Evolutionary conservation across 2,113 vertebrate genomes (phyloP).

Genomic region (Mohoua ochrocephala): DNA sequence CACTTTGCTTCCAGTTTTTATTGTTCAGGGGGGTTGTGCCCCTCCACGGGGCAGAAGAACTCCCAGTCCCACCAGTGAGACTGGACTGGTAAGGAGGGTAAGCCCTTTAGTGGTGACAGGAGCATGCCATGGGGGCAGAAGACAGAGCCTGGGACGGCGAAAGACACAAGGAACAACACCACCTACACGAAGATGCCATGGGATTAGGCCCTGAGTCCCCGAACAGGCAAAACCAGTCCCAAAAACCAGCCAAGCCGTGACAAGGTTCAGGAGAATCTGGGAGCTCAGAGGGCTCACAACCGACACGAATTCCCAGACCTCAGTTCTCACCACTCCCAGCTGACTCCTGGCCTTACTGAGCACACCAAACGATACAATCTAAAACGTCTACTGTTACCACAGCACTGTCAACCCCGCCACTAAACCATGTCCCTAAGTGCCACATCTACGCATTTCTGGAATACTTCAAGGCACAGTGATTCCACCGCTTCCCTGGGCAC

Average conservation of each 20-base stretch:
- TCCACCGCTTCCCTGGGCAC: not conserved
- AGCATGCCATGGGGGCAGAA: fast-evolving
- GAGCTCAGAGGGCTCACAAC: not conserved
- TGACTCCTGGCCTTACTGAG: not conserved
- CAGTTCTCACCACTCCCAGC: not conserved
- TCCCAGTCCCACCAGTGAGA: not conserved
- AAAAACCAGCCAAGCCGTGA: fast-evolving
- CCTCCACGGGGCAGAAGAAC: fast-evolving
- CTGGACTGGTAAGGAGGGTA: not conserved
- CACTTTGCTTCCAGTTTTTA: constrained; percentile 11
- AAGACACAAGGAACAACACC: not conserved
- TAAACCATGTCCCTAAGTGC: not conserved
- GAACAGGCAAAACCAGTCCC: not conserved
- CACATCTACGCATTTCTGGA: not conserved
- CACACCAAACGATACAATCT: not conserved
- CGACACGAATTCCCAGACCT: not conserved
- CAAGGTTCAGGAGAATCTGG: not conserved
- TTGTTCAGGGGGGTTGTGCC: not conserved
- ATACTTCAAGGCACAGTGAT: not conserved
- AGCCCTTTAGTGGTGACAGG: not conserved
- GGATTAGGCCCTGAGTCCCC: not conserved
- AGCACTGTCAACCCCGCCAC: not conserved
- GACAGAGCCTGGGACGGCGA: not conserved
- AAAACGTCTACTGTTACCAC: not conserved
- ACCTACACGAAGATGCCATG: not conserved